Base-by-base conservation (phyloP, 1,140 invertebrate genomes). In the Subanguina moxae region DNA sequence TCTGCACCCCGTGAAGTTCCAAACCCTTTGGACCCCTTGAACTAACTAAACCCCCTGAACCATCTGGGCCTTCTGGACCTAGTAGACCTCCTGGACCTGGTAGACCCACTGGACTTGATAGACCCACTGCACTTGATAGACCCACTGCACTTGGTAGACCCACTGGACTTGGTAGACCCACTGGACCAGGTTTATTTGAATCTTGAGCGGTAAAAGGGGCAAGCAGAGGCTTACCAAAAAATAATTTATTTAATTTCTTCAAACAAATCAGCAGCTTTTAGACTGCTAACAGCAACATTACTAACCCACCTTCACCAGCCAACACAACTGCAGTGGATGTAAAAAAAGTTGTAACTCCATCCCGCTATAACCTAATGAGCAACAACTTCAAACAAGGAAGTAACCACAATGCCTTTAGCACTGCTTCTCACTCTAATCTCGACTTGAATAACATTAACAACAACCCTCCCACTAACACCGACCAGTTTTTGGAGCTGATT, bases 311-410 rank as follows among this genome's bases (percentile, higher is more conserved):
- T 38, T 13, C 25, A 28, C 27, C 11, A 38, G 32, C 32, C 3
- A 3, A 3, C 32, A 11, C 32, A 38, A 38, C 3, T 62, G 32
- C 45, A 38, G 61, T 62, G 32, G 45, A 32, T 62, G 25, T 32
- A 27, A 38, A 38, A 62, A 28, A 32, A 58, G 27, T 58, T 58
- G 17, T 11, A 38, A 3, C 32, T 38, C 32, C 32, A 38, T 42
- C 17, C 27, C 42, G 56, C 56, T 59, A 67, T 59, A 67, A 67
- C 45, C 21, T 67, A 67, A 64, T 59, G 1, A 27, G 11, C 19
- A 62, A 62, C 17, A 65, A 65, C 1, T 38, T 38, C 32, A 38
- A 38, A 11, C 3, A 38, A 38, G 32, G 32, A 3, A 38, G n/a
- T 43, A 62, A 42, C 38, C 30, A 21, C 15, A 25, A 43, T 45